phyloP scores from a whole-genome alignment of 2,888 invertebrate genomes.

The Meloe dianella region DNA sequence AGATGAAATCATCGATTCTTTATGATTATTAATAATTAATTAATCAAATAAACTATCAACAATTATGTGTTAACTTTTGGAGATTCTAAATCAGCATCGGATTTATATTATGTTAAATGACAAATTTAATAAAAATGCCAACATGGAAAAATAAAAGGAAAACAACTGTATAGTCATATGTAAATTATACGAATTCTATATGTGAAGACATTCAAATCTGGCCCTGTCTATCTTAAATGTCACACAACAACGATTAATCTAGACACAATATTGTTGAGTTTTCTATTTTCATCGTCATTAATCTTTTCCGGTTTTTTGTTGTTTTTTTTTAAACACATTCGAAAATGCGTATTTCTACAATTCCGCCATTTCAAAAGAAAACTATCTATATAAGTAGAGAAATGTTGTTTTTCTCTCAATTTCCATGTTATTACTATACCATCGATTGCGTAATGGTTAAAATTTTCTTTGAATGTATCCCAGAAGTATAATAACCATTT shows the following conservation, averaged over 20 bases:
- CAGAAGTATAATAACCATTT: constrained; percentile 31
- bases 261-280: constrained; percentile 37
- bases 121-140: too few relatives aligned
- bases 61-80: neutral
- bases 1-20: neutral
- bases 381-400: too few relatives aligned
- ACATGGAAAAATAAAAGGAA: too few relatives aligned
- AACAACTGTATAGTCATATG: too few relatives aligned
- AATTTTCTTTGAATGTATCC: constrained; percentile 28
- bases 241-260: constrained; percentile 36
- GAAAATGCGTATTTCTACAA: neutral
- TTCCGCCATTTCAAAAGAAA: too few relatives aligned
- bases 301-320: constrained; percentile 27
- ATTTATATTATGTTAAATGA: too few relatives aligned
- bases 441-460: constrained; percentile 14
- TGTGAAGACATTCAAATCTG: constrained; percentile 9
- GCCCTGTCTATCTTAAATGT: constrained; percentile 25
- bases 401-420: neutral
- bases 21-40: neutral
- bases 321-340: neutral
- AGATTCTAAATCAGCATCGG: too few relatives aligned
- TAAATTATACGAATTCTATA: constrained; percentile 6
- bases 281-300: constrained; percentile 42
- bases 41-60: neutral
- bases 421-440: neutral